These are phyloP conservation scores for Procavia capensis DNA, from an alignment of 2,113 vertebrate genomes.

Conservation along the genomic window DNA sequence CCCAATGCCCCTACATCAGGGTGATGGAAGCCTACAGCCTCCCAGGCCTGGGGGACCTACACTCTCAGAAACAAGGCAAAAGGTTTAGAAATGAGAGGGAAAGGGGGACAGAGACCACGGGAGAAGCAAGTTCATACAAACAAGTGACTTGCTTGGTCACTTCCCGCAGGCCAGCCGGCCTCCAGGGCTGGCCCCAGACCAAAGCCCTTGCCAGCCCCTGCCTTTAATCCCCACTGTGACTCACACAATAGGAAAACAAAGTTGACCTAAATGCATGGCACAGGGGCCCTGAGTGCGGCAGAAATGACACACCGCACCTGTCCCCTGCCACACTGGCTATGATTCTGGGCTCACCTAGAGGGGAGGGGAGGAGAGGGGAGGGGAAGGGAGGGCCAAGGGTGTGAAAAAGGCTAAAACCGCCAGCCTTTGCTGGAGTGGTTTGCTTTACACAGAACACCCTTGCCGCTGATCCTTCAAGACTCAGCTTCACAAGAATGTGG, in stretches of 20 bases:
- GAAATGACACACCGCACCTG: not conserved
- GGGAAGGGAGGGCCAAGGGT: rapidly evolving
- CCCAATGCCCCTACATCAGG: not conserved
- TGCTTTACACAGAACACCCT: not conserved
- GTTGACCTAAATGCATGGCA: not conserved
- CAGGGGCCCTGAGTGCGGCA: not conserved
- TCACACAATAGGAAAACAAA: not conserved
- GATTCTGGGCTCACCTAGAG: not conserved
- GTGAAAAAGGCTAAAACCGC: not conserved
- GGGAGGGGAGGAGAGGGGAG: not conserved
- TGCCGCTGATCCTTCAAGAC: not conserved
- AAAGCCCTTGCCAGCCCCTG: not conserved
- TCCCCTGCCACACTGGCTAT: not conserved
- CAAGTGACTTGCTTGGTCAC: not conserved
- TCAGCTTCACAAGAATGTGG: not conserved
- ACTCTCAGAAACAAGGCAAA: not conserved
- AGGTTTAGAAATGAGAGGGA: not conserved
- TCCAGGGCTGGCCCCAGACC: not conserved
- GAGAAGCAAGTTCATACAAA: not conserved
- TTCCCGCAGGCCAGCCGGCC: not conserved
- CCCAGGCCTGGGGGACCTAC: not conserved
- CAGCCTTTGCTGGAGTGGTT: not conserved
- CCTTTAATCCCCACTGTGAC: not conserved
- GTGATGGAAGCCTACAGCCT: not conserved
- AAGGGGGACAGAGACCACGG: not conserved